A percentile compares a stretch with the other conserved stretches of the same genome.
phyloP scores from a whole-genome alignment of 1,140 invertebrate species.

The Octopus bimaculoides region DNA sequence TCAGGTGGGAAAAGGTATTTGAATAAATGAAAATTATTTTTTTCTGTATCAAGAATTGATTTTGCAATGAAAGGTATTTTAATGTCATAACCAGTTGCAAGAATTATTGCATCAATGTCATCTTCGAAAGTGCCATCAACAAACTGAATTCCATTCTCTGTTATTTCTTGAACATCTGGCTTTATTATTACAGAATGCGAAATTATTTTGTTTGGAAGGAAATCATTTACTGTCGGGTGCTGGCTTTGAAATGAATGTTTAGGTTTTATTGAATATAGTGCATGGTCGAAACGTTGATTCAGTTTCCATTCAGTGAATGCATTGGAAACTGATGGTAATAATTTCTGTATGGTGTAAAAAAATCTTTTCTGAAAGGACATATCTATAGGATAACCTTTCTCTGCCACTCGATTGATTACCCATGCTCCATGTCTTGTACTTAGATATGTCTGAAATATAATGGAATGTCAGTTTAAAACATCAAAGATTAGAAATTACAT shows the following conservation, averaged over 20 bases:
- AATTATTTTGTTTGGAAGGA: conserved; percentile 59
- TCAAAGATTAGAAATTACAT: too few relatives aligned
- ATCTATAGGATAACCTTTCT: conserved; percentile 34
- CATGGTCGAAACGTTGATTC: conserved; percentile 57
- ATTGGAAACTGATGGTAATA: background rate
- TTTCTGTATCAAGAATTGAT: conserved; percentile 39
- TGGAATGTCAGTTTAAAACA: too few relatives aligned
- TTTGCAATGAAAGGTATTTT: conserved; percentile 48
- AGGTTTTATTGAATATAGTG: conserved; percentile 57
- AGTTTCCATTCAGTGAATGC: conserved; percentile 13
- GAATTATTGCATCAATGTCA: conserved; percentile 43
- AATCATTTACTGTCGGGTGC: conserved; percentile 61
- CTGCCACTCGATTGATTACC: conserved; percentile 54
- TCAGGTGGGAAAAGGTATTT: conserved; percentile 59
- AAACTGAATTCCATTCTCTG: conserved; percentile 52
- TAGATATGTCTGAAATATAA: conserved; percentile 47
- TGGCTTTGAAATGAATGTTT: conserved; percentile 54
- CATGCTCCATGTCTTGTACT: conserved; percentile 58
- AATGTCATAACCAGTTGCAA: conserved; percentile 47
- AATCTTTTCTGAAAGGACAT: conserved; percentile 19
- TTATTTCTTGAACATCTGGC: conserved; percentile 50
- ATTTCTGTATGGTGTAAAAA: background rate
- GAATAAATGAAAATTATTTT: conserved; percentile 57
- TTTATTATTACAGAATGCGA: conserved; percentile 57
- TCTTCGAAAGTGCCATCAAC: conserved; percentile 50